Base-by-base conservation (phyloP, 2,888 invertebrate species). In the Hipparchia semele region DNA sequence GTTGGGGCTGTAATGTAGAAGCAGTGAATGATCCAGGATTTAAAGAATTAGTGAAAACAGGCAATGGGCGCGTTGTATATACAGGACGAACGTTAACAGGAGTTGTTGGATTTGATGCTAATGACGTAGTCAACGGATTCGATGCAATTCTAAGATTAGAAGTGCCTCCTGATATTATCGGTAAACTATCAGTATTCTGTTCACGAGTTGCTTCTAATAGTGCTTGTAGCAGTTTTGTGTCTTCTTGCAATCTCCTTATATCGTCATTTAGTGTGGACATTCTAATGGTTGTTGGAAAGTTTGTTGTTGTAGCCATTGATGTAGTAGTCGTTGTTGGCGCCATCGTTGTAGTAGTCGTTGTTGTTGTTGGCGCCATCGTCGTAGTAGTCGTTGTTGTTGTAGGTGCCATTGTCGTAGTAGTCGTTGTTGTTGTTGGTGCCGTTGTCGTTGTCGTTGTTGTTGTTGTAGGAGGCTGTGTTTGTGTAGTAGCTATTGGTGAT, bases 131-230 rank as follows among this genome's bases (percentile, higher is more conserved):
- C 71, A 85, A 85, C 66, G 89, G 90, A 73, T 91, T 90, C 59
- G 91, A 91, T 45, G 91, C 87, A 79, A 93, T 87, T 77, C 92
- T 87, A 49, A 93, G 89, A 77, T 92, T 92, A 64, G 93, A 92
- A 45, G 92, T 92, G 39, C 90, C 83, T 66, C 90, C 88, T 70
- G 92, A 87, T 83, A 94, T 89, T 12, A 88, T 79, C 53, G 93
- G 93, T 23, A 86, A 81, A 73, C 86, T 88, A 54, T 79, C 82
- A 72, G 80, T 78, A 77, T 87, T 92, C 81, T 91, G 78, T 45
- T 75, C 86, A 74, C 87, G 87, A 64, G 90, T 89, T 10, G 89
- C 88, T 83, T 92, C 90, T 82, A 94, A 86, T 74, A 92, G 82
- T 71, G 91, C 92, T 85, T 94, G 87, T 82, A 93, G 83, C 77